Percentiles rank a stretch among this genome's conserved stretches.
These are phyloP conservation scores for Larimichthys crocea DNA, from an alignment of 2,113 vertebrate genomes.

Conservation along the genomic window DNA sequence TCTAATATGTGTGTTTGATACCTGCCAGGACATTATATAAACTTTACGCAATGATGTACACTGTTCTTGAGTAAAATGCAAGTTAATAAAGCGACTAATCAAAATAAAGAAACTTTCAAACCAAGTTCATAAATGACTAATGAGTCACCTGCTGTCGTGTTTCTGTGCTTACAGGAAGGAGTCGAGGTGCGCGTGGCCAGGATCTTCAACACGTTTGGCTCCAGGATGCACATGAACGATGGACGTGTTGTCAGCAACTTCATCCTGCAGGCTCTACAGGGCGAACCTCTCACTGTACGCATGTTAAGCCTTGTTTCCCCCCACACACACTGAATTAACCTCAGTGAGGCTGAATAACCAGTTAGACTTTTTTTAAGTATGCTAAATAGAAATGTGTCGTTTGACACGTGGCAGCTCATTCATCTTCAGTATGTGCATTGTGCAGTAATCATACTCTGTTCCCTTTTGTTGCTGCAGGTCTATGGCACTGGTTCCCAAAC, in stretches of 20 bases:
- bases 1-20: too few relatives aligned
- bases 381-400: not conserved
- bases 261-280: conserved; percentile 97
- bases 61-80: not conserved
- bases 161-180: conserved; percentile 88
- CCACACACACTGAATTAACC: not conserved
- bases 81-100: not conserved
- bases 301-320: conserved; percentile 8
- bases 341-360: not conserved
- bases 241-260: conserved; percentile 99
- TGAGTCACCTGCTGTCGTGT: not conserved
- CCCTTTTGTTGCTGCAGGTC: conserved; percentile 84
- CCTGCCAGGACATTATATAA: not conserved
- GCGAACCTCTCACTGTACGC: conserved; percentile 95
- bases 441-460: not conserved
- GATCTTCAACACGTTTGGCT: conserved; percentile 99
- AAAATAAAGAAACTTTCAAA: not conserved
- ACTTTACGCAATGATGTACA: not conserved
- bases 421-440: not conserved
- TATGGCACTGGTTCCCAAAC: conserved; percentile 97
- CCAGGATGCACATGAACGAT: conserved; percentile 99
- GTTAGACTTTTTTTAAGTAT: not conserved
- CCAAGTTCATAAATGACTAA: not conserved
- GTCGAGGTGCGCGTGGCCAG: conserved; percentile 97
- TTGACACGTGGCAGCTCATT: not conserved